Percentiles rank a stretch among this genome's conserved stretches.
Conservation (phyloP, 2,797 vertebrate genomes). For the Sebastiscus albofasciatus region DNA sequence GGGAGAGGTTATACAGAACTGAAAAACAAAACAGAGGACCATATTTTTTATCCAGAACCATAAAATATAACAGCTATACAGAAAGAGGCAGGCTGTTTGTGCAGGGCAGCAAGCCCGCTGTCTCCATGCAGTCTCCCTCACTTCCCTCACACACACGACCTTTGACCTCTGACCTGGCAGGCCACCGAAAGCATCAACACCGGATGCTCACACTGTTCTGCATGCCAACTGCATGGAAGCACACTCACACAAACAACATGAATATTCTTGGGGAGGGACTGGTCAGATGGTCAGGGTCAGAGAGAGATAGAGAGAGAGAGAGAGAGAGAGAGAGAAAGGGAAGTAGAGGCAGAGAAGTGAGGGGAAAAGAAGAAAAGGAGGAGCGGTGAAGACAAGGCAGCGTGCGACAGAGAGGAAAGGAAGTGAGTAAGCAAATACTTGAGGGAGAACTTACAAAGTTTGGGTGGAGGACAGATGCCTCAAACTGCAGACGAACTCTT, state of each 20-base stretch:
- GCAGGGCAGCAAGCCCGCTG: slow-evolving; percentile 67
- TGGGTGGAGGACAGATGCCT: slow-evolving; percentile 82
- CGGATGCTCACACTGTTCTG: slow-evolving; percentile 61
- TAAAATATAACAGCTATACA: slow-evolving; percentile 36
- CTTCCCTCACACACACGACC: slow-evolving; percentile 68
- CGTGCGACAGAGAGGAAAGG: slow-evolving; percentile 21
- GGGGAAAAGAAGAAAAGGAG: not conserved
- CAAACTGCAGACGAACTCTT: slow-evolving; percentile 89
- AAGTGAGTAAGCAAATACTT: slow-evolving; percentile 42
- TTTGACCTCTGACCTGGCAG: slow-evolving; percentile 56
- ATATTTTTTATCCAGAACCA: slow-evolving; percentile 4
- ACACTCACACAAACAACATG: slow-evolving; percentile 12
- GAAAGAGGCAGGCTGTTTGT: slow-evolving; percentile 59
- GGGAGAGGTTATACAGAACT: not conserved
- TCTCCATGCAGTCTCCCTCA: slow-evolving; percentile 68
- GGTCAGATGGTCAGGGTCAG: not conserved
- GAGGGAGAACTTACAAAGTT: slow-evolving; percentile 83
- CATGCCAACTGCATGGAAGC: slow-evolving; percentile 48
- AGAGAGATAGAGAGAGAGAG: not conserved
- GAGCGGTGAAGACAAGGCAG: not conserved
- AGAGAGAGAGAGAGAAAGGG: not conserved
- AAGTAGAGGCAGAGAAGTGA: not conserved
- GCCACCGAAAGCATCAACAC: slow-evolving; percentile 67
- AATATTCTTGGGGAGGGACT: not conserved
- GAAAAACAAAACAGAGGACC: not conserved